Conservation (phyloP, 2,113 vertebrate genomes). For the Blennius ocellaris region DNA sequence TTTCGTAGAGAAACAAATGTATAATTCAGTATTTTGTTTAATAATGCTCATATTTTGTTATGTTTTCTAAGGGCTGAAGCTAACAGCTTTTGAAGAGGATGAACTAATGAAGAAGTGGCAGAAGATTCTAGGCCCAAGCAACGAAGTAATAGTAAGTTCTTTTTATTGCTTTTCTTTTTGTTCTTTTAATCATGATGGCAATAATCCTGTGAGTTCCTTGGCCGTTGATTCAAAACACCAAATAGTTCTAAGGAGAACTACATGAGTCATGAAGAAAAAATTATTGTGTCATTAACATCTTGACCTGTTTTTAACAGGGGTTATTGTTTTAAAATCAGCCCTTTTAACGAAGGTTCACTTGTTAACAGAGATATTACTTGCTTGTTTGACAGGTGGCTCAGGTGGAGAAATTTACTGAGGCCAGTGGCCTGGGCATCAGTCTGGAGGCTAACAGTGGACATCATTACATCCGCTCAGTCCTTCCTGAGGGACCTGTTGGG, state of each 20-base stretch:
- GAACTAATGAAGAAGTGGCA: slow-evolving; percentile 89
- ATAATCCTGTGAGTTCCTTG: no score
- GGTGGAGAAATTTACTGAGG: slow-evolving; percentile 94
- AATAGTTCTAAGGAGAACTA: no score
- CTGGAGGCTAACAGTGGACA: slow-evolving; percentile 91
- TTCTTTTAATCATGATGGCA: no score
- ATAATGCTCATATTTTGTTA: slow-evolving; percentile 1
- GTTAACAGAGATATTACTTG: background rate
- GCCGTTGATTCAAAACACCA: no score
- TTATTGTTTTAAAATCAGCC: no score
- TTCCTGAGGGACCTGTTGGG: slow-evolving; percentile 96
- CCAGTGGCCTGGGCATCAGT: slow-evolving; percentile 94
- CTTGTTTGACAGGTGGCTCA: slow-evolving; percentile 86
- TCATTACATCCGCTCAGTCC: slow-evolving; percentile 95
- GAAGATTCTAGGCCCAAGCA: slow-evolving; percentile 87
- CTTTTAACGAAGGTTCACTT: no score
- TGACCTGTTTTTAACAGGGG: no score
- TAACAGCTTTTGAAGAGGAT: slow-evolving; percentile 72
- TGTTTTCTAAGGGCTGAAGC: slow-evolving; percentile 59
- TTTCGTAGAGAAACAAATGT: background rate
- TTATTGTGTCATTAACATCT: no score
- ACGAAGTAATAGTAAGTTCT: slow-evolving; percentile 91
- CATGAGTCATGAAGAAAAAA: no score
- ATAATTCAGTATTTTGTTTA: background rate
- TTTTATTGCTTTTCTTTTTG: no score